Evolutionary conservation across 2,113 vertebrate species (phyloP), one percentile per base, ranked within the genome.

Genomic region (Rhizomys pruinosus): DNA sequence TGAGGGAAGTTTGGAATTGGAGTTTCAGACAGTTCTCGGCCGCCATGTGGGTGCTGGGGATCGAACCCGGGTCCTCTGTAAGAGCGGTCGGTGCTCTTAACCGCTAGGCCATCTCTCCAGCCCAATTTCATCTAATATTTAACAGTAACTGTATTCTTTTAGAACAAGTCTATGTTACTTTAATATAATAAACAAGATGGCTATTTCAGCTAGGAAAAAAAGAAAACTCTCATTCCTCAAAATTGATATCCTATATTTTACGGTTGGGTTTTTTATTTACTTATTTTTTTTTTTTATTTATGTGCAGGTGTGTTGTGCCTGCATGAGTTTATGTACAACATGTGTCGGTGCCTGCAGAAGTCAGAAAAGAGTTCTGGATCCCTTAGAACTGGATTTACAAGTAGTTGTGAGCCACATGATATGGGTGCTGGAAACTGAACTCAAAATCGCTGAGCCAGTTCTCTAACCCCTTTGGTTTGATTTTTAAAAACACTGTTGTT

Each of bases 141-240:
- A 94, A 22, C 16, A 82, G 17, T 16, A 81, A 79, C 79, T 93
- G 77, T 73, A 17, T 77, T 85, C 64, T 27, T 90, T 91, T 87
- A 95, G 16, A 74, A 84, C 44, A 95, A 84, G 13, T 4, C 16
- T 90, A 34, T 23, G n/a, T 77, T 94, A 47, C 32, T 74, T 91
- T 74, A 47, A 71, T 79, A 66, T 15, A 88, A 91, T 55, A 91
- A 94, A 44, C 7, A 86, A 63, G 25, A 44, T 11, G 2, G 20
- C 37, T 47, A 89, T 93, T 94, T 76, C 57, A 16, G 23, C 80
- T 79, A 82, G 44, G 44, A 22, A 61, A 87, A 92, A 79, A 3
- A 42, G 22, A 88, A 91, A 94, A 22, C 25, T 69, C 66, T 85
- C 32, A 74, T 59, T 78, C 47, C 39, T 92, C 68, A 87, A 80